phyloP scores from a whole-genome alignment of 2,113 vertebrate species.

The Tamias sibiricus region DNA sequence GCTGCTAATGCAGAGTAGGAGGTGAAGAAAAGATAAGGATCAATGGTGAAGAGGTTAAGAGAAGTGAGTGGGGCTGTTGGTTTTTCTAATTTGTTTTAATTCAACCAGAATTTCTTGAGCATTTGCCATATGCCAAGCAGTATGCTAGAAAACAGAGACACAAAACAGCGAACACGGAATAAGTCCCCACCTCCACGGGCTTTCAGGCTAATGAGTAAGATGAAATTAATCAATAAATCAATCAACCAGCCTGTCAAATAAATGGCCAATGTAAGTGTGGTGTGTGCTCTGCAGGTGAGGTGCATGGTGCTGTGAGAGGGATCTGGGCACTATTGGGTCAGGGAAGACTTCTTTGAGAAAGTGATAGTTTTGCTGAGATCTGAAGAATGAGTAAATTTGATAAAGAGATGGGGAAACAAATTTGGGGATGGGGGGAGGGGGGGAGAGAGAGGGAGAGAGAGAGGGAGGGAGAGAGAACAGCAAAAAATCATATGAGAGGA shows the following conservation, averaged over 20 bases:
- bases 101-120: not conserved
- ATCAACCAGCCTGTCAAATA: not conserved
- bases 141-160: not conserved
- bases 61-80: not conserved
- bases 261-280: not conserved
- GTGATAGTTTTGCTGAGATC: not conserved
- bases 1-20: not conserved
- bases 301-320: not conserved
- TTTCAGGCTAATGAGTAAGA: not conserved
- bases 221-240: not conserved
- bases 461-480: not conserved
- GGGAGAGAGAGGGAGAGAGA: too few relatives aligned
- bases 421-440: not conserved
- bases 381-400: not conserved
- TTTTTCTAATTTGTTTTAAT: slow-evolving; percentile 15
- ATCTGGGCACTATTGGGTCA: not conserved
- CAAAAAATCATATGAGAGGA: not conserved
- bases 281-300: not conserved
- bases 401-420: not conserved
- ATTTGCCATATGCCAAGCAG: not conserved
- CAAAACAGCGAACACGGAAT: not conserved
- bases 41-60: not conserved
- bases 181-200: not conserved
- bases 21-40: not conserved
- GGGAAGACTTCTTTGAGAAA: not conserved